Evolutionary conservation across 2,888 invertebrate genomes (phyloP).

Genomic region (Oscheius sp.): DNA sequence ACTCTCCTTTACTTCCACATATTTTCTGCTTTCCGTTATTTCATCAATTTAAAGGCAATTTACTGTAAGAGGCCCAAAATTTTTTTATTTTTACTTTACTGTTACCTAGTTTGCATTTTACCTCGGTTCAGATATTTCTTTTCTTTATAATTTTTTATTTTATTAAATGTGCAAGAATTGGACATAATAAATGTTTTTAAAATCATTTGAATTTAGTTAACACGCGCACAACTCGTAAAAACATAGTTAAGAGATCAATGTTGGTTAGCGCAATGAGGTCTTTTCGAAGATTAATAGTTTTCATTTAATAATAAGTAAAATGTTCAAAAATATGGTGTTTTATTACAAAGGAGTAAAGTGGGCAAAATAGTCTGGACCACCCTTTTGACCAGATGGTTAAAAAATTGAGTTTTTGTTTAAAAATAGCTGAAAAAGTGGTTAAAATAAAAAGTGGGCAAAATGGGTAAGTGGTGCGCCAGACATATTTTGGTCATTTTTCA

Average conservation of each 20-base stretch:
- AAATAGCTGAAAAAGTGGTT: background rate
- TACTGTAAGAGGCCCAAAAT: too few relatives aligned
- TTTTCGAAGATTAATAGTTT: background rate
- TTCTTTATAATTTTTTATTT: slow-evolving; percentile 21
- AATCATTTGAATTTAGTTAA: slow-evolving; percentile 34
- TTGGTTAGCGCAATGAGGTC: background rate
- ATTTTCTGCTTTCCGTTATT: too few relatives aligned
- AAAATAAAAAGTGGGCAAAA: background rate
- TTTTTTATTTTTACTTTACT: background rate
- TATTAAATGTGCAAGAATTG: slow-evolving; percentile 34
- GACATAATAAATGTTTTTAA: slow-evolving; percentile 30
- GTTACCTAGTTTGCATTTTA: background rate
- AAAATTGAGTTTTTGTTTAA: background rate
- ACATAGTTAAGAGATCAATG: background rate
- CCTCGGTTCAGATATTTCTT: background rate
- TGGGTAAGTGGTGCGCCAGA: too few relatives aligned
- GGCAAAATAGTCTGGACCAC: background rate
- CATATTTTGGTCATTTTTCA: too few relatives aligned
- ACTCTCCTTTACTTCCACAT: too few relatives aligned
- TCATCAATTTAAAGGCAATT: background rate
- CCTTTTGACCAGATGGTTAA: background rate
- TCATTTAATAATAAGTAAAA: background rate
- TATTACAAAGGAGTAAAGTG: background rate
- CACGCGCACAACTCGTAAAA: slow-evolving; percentile 6
- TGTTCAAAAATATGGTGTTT: background rate